These are phyloP conservation scores for Halictus ligatus DNA, from an alignment of 2,888 invertebrate genomes.

Conservation along the genomic window DNA sequence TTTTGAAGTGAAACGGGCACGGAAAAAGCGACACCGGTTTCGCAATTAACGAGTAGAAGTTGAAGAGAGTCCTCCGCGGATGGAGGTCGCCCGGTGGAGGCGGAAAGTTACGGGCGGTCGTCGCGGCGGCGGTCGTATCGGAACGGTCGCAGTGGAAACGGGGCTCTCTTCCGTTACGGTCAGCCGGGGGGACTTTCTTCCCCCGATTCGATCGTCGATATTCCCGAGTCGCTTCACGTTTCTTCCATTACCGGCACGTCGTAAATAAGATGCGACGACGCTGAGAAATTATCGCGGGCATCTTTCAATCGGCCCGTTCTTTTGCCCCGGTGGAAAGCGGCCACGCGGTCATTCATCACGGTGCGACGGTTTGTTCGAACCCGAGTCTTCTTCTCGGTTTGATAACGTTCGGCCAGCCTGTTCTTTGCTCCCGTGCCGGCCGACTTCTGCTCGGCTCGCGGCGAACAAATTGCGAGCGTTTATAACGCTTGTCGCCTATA, in stretches of 20 bases:
- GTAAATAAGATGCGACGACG: conserved; percentile 77
- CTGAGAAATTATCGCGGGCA: conserved; percentile 72
- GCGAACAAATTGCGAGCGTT: conserved; percentile 51
- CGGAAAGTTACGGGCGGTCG: conserved; percentile 50
- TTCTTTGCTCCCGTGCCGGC: conserved; percentile 12
- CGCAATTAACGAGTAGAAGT: conserved; percentile 34
- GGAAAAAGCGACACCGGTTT: not conserved
- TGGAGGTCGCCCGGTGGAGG: conserved; percentile 24
- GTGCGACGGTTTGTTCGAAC: conserved; percentile 17
- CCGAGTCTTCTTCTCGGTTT: conserved; percentile 24
- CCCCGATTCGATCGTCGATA: conserved; percentile 73
- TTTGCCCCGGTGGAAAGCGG: conserved; percentile 62
- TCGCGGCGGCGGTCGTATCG: conserved; percentile 40
- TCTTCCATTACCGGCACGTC: conserved; percentile 77
- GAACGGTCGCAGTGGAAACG: conserved; percentile 44
- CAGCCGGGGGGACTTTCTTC: conserved; percentile 51
- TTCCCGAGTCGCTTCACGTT: conserved; percentile 77
- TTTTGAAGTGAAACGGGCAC: not conserved
- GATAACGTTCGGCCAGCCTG: conserved; percentile 36
- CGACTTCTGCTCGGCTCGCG: not conserved
- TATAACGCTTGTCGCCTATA: conserved; percentile 40
- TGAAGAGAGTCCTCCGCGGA: not conserved
- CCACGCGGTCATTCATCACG: conserved; percentile 51
- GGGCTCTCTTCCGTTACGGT: conserved; percentile 55
- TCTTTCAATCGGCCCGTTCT: conserved; percentile 65